These are phyloP conservation scores for Zaprionus taronus DNA, from an alignment of 1,140 invertebrate genomes.

Conservation along the genomic window DNA sequence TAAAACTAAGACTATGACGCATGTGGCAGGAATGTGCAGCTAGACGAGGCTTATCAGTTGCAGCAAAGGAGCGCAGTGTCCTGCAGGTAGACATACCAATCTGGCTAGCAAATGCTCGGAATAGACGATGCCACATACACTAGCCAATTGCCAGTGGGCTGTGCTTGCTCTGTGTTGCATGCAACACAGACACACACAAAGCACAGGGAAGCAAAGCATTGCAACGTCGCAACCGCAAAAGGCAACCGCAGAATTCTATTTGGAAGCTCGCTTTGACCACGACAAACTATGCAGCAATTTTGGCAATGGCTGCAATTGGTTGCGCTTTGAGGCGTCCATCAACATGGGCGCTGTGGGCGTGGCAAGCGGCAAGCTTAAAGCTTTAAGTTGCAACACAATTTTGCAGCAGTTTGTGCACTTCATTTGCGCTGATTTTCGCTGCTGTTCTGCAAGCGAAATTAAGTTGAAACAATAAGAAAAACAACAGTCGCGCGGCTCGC, in stretches of 20 bases:
- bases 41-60: not conserved
- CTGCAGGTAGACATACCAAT: constrained; percentile 25
- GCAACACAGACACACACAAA: constrained; percentile 27
- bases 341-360: constrained; percentile 1
- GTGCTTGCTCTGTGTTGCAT: constrained; percentile 8
- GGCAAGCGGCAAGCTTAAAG: not conserved
- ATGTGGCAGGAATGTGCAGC: constrained; percentile 52
- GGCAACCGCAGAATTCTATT: constrained; percentile 76
- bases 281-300: constrained; percentile 14
- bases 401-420: not conserved
- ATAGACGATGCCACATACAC: not conserved
- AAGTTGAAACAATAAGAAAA: constrained; percentile 48
- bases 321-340: not conserved
- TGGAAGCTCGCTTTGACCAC: constrained; percentile 42
- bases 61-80: not conserved
- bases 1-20: constrained; percentile 42
- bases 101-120: not conserved
- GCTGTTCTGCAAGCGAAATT: constrained; percentile 48
- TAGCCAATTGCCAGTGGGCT: not conserved
- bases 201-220: not conserved
- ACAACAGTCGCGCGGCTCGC: too few relatives aligned
- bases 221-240: constrained; percentile 53
- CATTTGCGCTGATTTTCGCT: constrained; percentile 4
- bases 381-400: not conserved
- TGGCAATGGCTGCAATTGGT: not conserved